Conservation (phyloP, 2,797 vertebrate genomes). For the Tolypeutes matacus region DNA sequence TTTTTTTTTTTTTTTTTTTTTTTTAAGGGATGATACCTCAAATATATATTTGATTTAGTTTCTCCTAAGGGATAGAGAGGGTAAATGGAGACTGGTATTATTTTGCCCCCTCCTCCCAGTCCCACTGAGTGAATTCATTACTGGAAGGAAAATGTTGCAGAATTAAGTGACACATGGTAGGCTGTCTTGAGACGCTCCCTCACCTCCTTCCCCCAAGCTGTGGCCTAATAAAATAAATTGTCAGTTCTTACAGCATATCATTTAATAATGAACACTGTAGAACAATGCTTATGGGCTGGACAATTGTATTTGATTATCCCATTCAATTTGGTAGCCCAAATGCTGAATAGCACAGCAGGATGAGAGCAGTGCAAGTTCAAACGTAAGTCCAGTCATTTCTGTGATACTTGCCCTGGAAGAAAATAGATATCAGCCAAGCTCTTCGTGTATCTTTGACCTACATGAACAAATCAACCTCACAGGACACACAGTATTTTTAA, state of each 20-base stretch:
- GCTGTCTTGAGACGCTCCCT: not conserved
- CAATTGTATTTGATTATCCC: constrained; percentile 55
- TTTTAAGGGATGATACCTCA: constrained; percentile 66
- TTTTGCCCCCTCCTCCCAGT: constrained; percentile 32
- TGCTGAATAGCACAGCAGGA: constrained; percentile 72
- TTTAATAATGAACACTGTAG: constrained; percentile 69
- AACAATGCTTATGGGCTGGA: constrained; percentile 50
- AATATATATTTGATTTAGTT: constrained; percentile 67
- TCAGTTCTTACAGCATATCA: constrained; percentile 24
- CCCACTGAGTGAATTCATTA: constrained; percentile 70
- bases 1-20: not conserved
- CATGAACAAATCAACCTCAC: constrained; percentile 77
- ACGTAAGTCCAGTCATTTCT: constrained; percentile 78
- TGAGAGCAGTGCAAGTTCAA: constrained; percentile 68
- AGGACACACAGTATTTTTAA: constrained; percentile 74
- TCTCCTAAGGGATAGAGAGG: constrained; percentile 40
- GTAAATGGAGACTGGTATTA: constrained; percentile 63
- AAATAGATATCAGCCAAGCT: constrained; percentile 67
- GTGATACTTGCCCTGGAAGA: constrained; percentile 58
- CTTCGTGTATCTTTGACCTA: constrained; percentile 65
- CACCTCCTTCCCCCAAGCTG: constrained; percentile 33
- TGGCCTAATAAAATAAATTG: constrained; percentile 65
- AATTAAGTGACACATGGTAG: constrained; percentile 73
- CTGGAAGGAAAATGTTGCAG: constrained; percentile 67
- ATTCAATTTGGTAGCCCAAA: constrained; percentile 49